These are phyloP conservation scores for Girardinichthys multiradiatus DNA, from an alignment of 2,113 vertebrate genomes.

Conservation along the genomic window DNA sequence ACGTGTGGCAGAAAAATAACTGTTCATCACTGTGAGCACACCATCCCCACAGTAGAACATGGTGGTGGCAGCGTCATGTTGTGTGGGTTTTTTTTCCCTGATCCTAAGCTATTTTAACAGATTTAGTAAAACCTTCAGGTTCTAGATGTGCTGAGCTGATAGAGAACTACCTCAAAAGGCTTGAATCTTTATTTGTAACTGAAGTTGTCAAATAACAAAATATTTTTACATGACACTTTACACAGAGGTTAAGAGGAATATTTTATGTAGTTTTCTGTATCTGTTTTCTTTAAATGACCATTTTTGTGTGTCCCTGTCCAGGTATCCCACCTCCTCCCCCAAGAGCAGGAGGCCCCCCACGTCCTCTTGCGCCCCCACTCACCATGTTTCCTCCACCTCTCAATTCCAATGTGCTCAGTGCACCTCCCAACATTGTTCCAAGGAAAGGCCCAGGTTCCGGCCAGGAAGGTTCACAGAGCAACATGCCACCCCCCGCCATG, in stretches of 20 bases:
- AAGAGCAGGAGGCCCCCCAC: conserved; percentile 86
- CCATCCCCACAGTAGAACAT: too few species aligned
- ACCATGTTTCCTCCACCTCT: conserved; percentile 91
- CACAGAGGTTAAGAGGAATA: not conserved
- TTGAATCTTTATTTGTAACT: too few species aligned
- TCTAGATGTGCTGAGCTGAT: too few species aligned
- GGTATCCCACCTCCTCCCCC: conserved; percentile 96
- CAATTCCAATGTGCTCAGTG: conserved; percentile 91
- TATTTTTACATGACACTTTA: not conserved
- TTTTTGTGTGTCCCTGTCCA: conserved; percentile 53
- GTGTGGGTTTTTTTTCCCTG: too few species aligned
- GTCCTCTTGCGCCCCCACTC: conserved; percentile 84
- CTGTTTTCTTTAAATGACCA: not conserved
- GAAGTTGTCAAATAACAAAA: not conserved
- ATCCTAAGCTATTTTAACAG: too few species aligned
- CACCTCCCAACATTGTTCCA: conserved; percentile 92
- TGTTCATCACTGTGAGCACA: too few species aligned
- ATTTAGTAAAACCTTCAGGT: too few species aligned
- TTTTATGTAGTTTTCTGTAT: not conserved
- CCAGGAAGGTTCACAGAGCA: conserved; percentile 65
- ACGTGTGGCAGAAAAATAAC: too few species aligned
- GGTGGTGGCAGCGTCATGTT: too few species aligned
- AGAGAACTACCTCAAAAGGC: too few species aligned
- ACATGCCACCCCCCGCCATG: conserved; percentile 72
- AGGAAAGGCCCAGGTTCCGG: conserved; percentile 86